These are phyloP conservation scores for Neoitamus cyanurus DNA, from an alignment of 2,888 invertebrate genomes.

Conservation along the genomic window DNA sequence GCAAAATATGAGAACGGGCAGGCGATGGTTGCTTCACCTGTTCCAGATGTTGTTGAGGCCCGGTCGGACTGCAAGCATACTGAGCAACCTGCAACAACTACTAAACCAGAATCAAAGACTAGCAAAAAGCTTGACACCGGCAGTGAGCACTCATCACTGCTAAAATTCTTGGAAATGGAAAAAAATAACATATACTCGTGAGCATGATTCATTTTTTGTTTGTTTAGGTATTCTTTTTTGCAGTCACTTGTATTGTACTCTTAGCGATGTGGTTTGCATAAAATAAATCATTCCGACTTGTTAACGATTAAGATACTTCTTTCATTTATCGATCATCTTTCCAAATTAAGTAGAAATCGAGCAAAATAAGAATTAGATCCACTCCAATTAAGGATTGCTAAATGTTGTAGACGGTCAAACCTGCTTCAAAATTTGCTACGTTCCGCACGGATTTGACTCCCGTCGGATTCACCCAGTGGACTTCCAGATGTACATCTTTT, in stretches of 20 bases:
- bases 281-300: slow-evolving; percentile 36
- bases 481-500: too few species aligned
- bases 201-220: not conserved
- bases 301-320: not conserved
- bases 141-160: slow-evolving; percentile 21
- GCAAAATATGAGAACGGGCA: not conserved
- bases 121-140: not conserved
- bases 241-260: slow-evolving; percentile 10
- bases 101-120: not conserved
- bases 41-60: not conserved
- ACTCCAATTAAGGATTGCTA: too few species aligned
- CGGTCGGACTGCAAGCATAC: not conserved
- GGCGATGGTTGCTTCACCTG: not conserved
- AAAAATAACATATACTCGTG: not conserved
- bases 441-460: too few species aligned
- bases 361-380: too few species aligned
- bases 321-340: not conserved
- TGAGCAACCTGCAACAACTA: not conserved
- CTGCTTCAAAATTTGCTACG: too few species aligned
- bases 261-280: slow-evolving; percentile 2
- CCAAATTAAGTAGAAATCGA: too few species aligned
- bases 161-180: slow-evolving; percentile 31
- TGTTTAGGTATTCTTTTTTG: not conserved
- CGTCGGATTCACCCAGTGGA: too few species aligned
- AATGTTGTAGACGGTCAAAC: too few species aligned